phyloP scores from a whole-genome alignment of 1,140 invertebrate species.

The Drosophila suzukii region DNA sequence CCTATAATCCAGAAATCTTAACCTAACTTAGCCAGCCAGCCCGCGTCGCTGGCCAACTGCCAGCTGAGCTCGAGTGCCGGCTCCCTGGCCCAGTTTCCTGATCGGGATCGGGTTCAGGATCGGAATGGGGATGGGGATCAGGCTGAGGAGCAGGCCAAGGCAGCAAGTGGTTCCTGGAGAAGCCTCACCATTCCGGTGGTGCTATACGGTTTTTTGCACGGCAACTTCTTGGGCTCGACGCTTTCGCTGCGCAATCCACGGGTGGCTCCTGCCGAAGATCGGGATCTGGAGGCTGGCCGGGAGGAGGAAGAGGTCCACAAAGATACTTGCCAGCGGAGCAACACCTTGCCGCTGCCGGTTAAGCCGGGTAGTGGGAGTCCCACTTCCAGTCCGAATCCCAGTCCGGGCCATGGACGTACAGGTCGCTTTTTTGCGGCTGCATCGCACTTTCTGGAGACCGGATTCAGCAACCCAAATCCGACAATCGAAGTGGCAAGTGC shows the following conservation, averaged over 20 bases:
- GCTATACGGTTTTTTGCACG: conserved; percentile 76
- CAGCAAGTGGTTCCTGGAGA: conserved; percentile 20
- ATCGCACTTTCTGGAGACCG: conserved; percentile 70
- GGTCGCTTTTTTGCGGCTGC: conserved; percentile 72
- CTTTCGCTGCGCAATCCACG: conserved; percentile 63
- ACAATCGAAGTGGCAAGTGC: conserved; percentile 63
- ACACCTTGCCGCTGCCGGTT: conserved; percentile 19
- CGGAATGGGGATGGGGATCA: conserved; percentile 20
- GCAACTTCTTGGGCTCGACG: conserved; percentile 77
- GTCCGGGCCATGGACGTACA: conserved; percentile 54
- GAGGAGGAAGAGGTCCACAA: conserved; percentile 4
- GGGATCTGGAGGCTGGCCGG: conserved; percentile 59
- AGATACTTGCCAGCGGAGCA: conserved; percentile 18
- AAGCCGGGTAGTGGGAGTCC: background rate
- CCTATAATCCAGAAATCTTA: conserved; percentile 36
- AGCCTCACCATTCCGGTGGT: conserved; percentile 77
- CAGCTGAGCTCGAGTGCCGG: conserved; percentile 57
- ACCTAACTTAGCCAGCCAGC: conserved; percentile 44
- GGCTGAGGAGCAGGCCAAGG: conserved; percentile 22
- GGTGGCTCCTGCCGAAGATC: conserved; percentile 42
- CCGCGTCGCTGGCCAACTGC: conserved; percentile 47
- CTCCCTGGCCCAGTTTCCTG: conserved; percentile 37
- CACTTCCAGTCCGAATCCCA: conserved; percentile 18
- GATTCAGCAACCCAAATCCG: conserved; percentile 38
- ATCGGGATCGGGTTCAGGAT: conserved; percentile 5